Base-by-base conservation (phyloP, 2,888 invertebrate species). In the Pseudolycoriella hygida region DNA sequence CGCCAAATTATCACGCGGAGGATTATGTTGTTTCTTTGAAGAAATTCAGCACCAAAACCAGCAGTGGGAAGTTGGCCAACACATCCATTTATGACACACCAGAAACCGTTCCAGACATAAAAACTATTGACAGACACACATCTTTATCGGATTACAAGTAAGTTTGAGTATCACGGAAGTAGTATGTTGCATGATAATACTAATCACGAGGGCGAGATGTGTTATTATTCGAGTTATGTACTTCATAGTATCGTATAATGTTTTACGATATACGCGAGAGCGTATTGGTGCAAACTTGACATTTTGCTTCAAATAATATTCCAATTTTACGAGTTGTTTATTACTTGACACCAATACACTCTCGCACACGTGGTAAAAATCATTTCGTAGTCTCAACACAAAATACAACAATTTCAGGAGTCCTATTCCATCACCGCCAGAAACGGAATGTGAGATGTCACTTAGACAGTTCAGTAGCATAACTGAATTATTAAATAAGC, bases 1-100 rank as follows among this genome's bases (percentile, higher is more conserved):
- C 89, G 25, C 89, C 89, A 1, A 80, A 88, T 15, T 89, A 88
- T 70, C 89, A 89, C 60, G 82, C 89, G 0, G 89, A 90, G 60
- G 89, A 89, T 62, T 90, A 89, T 61, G 81, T 80, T 3, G 69
- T 76, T 3, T 81, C 84, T 1, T 63, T 88, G 49, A 77, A 80
- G 58, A 84, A 86, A 71, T 86, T 83, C 76, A 82, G 82, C 48
- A 58, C 61, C 52, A 55, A 59, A 30, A 15, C 46, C 4, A 45
- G 34, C 34, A 41, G 43, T 11, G 38, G 46, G n/a, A 58, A 56
- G 50, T 56, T 49, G 44, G 54, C 55, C 17, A 42, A 44, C 32
- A 60, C 57, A 40, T 62, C 66, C 3, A 66, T 66, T 31, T 66
- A 66, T 39, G 65, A 65, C 48, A 57, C 59, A 25, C 55, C 50